phyloP scores from a whole-genome alignment of 2,113 vertebrate species.

The Sinosuthora webbiana region DNA sequence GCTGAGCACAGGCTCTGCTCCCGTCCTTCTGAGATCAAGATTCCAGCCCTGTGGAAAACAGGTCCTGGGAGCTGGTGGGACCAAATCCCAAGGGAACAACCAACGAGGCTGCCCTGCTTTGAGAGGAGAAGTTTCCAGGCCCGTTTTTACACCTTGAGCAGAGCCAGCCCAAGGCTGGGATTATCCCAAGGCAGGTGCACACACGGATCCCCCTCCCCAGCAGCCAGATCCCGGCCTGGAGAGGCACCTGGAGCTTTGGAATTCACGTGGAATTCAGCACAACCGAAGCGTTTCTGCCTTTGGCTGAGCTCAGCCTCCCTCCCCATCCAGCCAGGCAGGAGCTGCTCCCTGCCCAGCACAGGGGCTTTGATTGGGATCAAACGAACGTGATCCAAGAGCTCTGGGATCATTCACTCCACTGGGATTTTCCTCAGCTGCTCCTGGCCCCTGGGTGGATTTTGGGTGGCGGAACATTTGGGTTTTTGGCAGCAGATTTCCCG shows the following conservation, averaged over 20 bases:
- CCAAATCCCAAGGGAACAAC: background rate
- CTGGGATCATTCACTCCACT: background rate
- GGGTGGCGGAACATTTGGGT: background rate
- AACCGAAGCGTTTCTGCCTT: background rate
- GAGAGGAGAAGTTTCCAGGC: background rate
- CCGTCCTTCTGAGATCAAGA: background rate
- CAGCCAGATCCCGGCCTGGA: background rate
- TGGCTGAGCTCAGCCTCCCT: background rate
- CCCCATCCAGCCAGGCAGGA: background rate
- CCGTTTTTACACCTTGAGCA: fast-evolving
- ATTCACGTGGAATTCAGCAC: background rate
- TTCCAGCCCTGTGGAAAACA: background rate
- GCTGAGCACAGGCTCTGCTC: background rate
- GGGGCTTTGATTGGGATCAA: background rate
- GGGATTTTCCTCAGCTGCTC: background rate
- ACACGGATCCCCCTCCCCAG: fast-evolving
- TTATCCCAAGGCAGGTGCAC: background rate
- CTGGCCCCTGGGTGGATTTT: background rate
- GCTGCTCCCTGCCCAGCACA: background rate
- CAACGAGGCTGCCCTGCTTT: background rate
- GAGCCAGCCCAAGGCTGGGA: background rate
- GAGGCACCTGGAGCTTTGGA: background rate
- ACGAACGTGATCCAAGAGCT: background rate
- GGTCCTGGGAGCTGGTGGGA: background rate
- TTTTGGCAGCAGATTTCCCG: background rate